Base-by-base conservation (phyloP, 2,888 invertebrate species). In the Tipula confusa region DNA sequence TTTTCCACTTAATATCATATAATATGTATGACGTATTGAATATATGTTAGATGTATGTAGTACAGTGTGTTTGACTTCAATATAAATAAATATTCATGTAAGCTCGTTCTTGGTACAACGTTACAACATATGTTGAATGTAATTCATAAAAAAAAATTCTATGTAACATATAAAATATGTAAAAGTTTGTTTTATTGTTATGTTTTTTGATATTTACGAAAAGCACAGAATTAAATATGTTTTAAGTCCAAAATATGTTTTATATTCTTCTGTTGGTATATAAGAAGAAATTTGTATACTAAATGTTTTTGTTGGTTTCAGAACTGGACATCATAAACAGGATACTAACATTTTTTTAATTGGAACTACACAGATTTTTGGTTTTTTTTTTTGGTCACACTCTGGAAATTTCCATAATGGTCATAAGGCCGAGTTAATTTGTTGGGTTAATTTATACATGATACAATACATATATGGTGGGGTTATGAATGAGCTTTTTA, bases 231-330 rank as follows among this genome's bases (percentile, higher is more conserved):
- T 33, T 9, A 33, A 33, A 15, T 43, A 64, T 64, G 64, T 64
- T 64, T 64, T 64, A 64, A 64, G 64, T 64, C 24, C 64, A 64
- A 64, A 64, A 64, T 64, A 24, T 64, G 64, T 64, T 64, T 64
- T 64, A 33, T 31, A 24, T 64, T 24, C 64, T 64, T 64, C n/a
- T n/a, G n/a, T n/a, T 24, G 64, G 64, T n/a, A n/a, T n/a, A 43
- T 9, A 43, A 43, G 3, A 64, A 64, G 64, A 64, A 64, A 64
- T 24, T 18, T 38, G 13, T 38, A 13, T 38, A 9, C 11, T 38
- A 38, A 9, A 64, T 24, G 7, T 64, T 0, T 64, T 6, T 18
- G 18, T 64, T 64, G 64, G 18, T 7, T 24, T 64, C 9, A 24
- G 9, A 64, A 9, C 64, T 64, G 64, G 64, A 64, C 64, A 64